A percentile compares a stretch with the other conserved stretches of the same genome.
Evolutionary conservation across 2,888 invertebrate species (phyloP).

Genomic region (Leuctra nigra): DNA sequence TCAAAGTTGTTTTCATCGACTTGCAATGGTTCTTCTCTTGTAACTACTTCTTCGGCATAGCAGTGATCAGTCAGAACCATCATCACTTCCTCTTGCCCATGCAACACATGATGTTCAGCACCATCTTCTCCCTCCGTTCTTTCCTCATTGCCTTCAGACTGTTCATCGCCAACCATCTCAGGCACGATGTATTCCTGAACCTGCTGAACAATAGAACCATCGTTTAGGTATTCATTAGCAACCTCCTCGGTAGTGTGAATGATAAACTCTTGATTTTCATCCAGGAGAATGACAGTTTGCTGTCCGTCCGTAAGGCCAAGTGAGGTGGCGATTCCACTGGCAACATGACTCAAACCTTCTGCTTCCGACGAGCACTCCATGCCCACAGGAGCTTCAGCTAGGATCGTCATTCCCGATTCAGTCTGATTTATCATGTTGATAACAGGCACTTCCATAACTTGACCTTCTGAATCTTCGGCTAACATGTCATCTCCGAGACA

Average conservation of each 20-base stretch:
- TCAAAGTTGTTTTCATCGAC: too few species aligned
- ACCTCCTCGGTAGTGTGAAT: constrained; percentile 37
- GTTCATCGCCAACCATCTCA: constrained; percentile 29
- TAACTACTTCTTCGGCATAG: constrained; percentile 34
- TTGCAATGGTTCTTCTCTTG: background rate
- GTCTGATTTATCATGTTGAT: constrained; percentile 26
- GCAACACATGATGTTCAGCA: constrained; percentile 19
- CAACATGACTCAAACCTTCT: constrained; percentile 49
- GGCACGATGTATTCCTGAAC: constrained; percentile 35
- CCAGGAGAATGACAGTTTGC: constrained; percentile 42
- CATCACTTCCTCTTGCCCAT: constrained; percentile 21
- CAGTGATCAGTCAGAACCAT: constrained; percentile 56
- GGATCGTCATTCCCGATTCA: constrained; percentile 29
- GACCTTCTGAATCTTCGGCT: constrained; percentile 14
- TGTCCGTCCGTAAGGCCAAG: constrained; percentile 44
- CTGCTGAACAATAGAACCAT: constrained; percentile 32
- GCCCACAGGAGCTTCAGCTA: constrained; percentile 30
- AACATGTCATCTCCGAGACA: constrained; percentile 20
- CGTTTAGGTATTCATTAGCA: constrained; percentile 14
- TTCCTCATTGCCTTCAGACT: constrained; percentile 24
- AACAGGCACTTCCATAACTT: constrained; percentile 31
- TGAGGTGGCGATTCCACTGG: constrained; percentile 51
- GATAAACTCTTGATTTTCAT: constrained; percentile 51
- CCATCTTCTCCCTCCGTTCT: constrained; percentile 1
- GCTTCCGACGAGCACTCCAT: constrained; percentile 49